Evolutionary conservation across 2,888 invertebrate species (phyloP).

Genomic region (Lepidonotus clava): DNA sequence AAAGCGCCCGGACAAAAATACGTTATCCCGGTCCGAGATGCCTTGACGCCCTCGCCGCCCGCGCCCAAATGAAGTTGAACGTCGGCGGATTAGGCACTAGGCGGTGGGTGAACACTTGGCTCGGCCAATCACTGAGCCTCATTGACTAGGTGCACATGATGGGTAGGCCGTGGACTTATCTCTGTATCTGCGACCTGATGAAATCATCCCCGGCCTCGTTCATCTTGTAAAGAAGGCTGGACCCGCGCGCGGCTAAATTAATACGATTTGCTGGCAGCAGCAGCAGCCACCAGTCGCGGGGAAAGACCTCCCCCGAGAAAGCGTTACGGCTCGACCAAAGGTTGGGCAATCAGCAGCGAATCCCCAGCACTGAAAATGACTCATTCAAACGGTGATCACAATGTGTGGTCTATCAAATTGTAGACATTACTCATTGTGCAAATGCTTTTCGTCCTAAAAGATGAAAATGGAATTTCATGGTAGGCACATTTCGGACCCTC

Average conservation of each 20-base stretch:
- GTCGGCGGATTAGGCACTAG: conserved; percentile 22
- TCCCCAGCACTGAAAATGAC: conserved; percentile 3
- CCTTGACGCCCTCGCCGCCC: conserved; percentile 4
- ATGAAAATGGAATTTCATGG: conserved; percentile 8
- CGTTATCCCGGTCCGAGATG: conserved; percentile 11
- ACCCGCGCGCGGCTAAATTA: conserved; percentile 29
- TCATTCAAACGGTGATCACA: conserved; percentile 22
- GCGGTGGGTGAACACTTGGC: conserved; percentile 15
- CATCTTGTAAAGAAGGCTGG: conserved; percentile 29
- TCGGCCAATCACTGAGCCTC: conserved; percentile 39
- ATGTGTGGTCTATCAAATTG: conserved; percentile 23
- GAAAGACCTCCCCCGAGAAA: background rate
- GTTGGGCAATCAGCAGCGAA: background rate
- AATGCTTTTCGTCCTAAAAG: background rate
- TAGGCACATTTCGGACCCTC: background rate
- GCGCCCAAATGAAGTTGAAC: conserved; percentile 49
- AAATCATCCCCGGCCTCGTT: conserved; percentile 42
- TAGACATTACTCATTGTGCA: conserved; percentile 5
- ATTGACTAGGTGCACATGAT: conserved; percentile 45
- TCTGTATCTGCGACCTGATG: conserved; percentile 31
- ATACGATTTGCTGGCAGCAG: background rate
- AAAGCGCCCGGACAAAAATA: background rate
- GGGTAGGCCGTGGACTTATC: conserved; percentile 45
- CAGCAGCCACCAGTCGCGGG: conserved; percentile 1
- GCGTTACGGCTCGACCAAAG: background rate